Conservation (phyloP, 1,140 invertebrate genomes). For the Apis dorsata region DNA sequence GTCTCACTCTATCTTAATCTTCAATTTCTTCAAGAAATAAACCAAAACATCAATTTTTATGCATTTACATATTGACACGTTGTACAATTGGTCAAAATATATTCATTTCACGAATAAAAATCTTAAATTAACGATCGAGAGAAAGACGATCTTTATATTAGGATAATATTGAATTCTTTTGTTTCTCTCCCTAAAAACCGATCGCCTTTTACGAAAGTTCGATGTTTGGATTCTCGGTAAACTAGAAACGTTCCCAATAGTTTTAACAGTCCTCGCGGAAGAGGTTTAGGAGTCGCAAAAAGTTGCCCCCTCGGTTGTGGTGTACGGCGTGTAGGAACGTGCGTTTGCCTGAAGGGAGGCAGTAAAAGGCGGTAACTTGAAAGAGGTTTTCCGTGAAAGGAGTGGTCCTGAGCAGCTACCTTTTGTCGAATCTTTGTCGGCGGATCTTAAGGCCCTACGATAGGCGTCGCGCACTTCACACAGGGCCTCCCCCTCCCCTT, state of each 20-base stretch:
- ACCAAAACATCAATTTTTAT: too few species aligned
- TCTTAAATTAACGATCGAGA: too few species aligned
- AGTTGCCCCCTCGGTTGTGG: background rate
- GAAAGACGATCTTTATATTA: too few species aligned
- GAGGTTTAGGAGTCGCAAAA: conserved; percentile 37
- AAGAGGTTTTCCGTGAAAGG: conserved; percentile 78
- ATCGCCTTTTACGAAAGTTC: background rate
- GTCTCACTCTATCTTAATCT: too few species aligned
- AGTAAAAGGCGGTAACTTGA: conserved; percentile 74
- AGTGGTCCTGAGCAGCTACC: conserved; percentile 70
- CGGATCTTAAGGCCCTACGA: conserved; percentile 31
- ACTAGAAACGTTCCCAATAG: background rate
- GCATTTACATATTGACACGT: too few species aligned
- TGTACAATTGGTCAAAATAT: too few species aligned
- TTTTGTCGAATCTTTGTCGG: conserved; percentile 75
- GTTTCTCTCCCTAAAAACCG: background rate
- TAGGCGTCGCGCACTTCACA: conserved; percentile 28
- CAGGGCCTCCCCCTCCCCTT: conserved; percentile 12
- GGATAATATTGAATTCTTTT: background rate
- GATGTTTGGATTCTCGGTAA: background rate
- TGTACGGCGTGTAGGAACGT: conserved; percentile 45
- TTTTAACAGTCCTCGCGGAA: background rate
- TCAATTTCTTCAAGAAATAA: too few species aligned
- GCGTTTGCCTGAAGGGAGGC: conserved; percentile 58
- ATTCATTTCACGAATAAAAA: background rate